Percentiles rank a stretch among this genome's conserved stretches.
Conservation (phyloP, 2,888 invertebrate genomes). For the Scaptomyza tumidula region DNA sequence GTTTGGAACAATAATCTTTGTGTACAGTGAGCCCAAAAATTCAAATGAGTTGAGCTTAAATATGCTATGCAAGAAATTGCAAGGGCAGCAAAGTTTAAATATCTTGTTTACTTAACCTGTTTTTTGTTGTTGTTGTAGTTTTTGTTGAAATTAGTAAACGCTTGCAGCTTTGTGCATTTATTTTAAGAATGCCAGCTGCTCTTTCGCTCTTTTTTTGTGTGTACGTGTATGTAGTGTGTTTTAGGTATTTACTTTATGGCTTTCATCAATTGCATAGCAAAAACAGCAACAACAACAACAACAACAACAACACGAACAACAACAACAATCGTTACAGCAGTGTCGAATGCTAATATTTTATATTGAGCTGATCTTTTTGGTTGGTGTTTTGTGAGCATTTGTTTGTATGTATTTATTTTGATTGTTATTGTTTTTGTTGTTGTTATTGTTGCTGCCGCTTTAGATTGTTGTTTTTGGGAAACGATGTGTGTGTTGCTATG, state of each 20-base stretch:
- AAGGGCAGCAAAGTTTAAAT: constrained; percentile 6
- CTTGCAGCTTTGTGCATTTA: constrained; percentile 20
- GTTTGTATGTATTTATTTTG: constrained; percentile 24
- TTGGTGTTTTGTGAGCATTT: constrained; percentile 31
- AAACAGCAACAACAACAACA: background rate
- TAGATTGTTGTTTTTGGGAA: constrained; percentile 13
- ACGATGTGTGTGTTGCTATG: constrained; percentile 60
- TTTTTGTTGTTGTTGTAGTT: constrained; percentile 26
- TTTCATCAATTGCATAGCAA: constrained; percentile 50
- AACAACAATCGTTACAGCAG: background rate
- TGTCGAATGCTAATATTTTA: constrained; percentile 36
- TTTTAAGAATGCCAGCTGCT: constrained; percentile 7
- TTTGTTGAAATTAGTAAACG: constrained; percentile 21
- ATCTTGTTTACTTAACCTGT: constrained; percentile 7
- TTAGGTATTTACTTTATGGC: constrained; percentile 63
- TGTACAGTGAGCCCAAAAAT: background rate
- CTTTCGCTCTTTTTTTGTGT: background rate
- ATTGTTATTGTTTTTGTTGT: constrained; percentile 25
- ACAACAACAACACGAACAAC: background rate
- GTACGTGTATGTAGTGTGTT: constrained; percentile 25
- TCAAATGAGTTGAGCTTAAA: background rate
- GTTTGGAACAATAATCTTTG: no score
- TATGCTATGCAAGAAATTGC: constrained; percentile 1
- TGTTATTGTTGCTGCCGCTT: constrained; percentile 27
- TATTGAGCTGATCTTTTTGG: constrained; percentile 44